phyloP scores from a whole-genome alignment of 2,888 invertebrate genomes.

The Cerastoderma edule region DNA sequence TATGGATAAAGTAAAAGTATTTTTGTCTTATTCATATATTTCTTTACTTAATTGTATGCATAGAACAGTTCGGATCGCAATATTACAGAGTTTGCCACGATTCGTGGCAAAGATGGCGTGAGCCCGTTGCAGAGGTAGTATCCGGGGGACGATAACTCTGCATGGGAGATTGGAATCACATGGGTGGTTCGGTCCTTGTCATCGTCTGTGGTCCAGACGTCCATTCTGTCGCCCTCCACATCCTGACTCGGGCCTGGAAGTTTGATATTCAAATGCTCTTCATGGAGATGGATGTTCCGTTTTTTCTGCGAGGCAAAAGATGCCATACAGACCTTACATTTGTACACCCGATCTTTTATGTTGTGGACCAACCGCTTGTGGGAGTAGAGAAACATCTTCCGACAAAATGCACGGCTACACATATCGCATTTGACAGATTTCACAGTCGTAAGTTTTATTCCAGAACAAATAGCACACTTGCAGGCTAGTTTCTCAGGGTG shows the following conservation, averaged over 20 bases:
- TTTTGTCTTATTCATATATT: too few species aligned
- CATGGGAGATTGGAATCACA: too few species aligned
- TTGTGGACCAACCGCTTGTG: conserved; percentile 34
- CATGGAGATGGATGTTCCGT: conserved; percentile 24
- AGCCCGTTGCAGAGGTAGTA: too few species aligned
- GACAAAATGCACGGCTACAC: conserved; percentile 29
- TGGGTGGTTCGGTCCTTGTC: too few species aligned
- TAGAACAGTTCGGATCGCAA: too few species aligned
- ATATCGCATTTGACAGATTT: conserved; percentile 3
- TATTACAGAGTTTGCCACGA: too few species aligned
- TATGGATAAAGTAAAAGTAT: too few species aligned
- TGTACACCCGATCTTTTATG: neutral
- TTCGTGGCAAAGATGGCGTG: too few species aligned
- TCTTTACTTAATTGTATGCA: too few species aligned
- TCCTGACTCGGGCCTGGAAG: neutral
- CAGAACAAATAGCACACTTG: conserved; percentile 35
- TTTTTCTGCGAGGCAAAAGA: conserved; percentile 23
- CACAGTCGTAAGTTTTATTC: neutral
- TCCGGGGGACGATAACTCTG: too few species aligned
- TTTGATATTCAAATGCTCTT: conserved; percentile 15
- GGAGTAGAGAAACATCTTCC: conserved; percentile 24
- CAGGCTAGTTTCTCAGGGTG: conserved; percentile 34
- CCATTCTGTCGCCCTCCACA: neutral
- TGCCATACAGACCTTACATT: conserved; percentile 27
- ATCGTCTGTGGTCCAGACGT: too few species aligned